These are phyloP conservation scores for Phocoena sinus DNA, from an alignment of 2,113 vertebrate species.

Conservation along the genomic window DNA sequence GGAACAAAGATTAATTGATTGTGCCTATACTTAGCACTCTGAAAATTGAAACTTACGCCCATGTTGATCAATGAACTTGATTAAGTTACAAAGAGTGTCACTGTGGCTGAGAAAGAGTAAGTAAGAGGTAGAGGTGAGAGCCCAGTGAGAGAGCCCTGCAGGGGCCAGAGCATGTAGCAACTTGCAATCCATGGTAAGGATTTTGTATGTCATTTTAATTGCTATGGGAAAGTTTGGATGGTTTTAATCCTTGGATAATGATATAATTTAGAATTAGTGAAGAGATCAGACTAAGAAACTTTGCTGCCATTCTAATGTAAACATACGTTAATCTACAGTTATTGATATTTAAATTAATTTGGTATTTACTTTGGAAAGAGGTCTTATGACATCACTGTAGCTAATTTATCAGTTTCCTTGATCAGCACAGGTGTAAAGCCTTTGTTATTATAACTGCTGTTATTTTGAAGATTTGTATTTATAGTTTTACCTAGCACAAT, in stretches of 20 bases:
- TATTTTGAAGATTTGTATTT: background rate
- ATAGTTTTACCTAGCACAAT: background rate
- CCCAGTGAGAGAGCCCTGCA: background rate
- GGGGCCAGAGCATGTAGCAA: background rate
- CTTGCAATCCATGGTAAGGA: background rate
- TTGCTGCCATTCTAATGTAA: background rate
- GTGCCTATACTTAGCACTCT: background rate
- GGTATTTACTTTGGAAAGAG: background rate
- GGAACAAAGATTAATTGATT: background rate
- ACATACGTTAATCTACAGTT: background rate
- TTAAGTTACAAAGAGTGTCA: background rate
- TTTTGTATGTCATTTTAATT: background rate
- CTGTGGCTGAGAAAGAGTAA: background rate
- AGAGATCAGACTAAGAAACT: background rate
- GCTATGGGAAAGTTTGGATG: background rate
- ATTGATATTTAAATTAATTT: background rate
- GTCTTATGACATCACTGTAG: background rate
- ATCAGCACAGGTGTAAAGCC: background rate
- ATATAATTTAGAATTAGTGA: background rate
- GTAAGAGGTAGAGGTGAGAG: background rate
- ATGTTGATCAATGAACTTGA: background rate
- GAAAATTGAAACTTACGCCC: background rate
- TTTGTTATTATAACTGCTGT: background rate
- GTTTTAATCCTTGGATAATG: background rate
- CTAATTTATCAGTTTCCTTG: background rate